Percentiles rank a stretch among this genome's conserved stretches.
Conservation (phyloP, 2,113 vertebrate species). For the Gallinago media region DNA sequence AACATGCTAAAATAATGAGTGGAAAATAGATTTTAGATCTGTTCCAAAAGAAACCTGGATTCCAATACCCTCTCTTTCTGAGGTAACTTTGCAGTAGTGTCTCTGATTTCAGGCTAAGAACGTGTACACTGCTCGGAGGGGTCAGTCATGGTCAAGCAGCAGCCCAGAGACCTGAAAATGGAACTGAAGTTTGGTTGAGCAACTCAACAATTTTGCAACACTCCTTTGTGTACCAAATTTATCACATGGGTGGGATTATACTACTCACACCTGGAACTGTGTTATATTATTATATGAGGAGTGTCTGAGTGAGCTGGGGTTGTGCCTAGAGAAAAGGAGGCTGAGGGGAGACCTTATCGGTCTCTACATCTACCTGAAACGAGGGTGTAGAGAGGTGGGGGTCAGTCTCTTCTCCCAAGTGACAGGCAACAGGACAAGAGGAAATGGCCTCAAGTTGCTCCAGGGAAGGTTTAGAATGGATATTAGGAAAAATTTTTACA, state of each 20-base stretch:
- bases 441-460: too few species aligned
- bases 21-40: neutral
- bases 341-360: too few species aligned
- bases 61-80: accelerated
- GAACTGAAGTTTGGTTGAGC: neutral
- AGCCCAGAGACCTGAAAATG: neutral
- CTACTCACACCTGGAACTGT: neutral
- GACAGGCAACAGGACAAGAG: too few species aligned
- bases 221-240: neutral
- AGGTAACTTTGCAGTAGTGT: neutral
- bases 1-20: neutral
- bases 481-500: too few species aligned
- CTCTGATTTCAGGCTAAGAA: neutral
- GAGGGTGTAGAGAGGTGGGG: too few species aligned
- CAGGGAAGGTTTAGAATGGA: too few species aligned
- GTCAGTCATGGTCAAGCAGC: neutral
- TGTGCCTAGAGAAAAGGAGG: too few species aligned
- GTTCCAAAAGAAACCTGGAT: neutral
- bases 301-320: too few species aligned
- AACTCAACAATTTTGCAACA: neutral
- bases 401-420: too few species aligned
- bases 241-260: neutral
- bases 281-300: neutral
- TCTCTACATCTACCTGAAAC: too few species aligned
- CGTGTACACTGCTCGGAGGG: neutral